These are phyloP conservation scores for Odontamblyopus rebecca DNA, from an alignment of 2,797 vertebrate species.

Conservation along the genomic window DNA sequence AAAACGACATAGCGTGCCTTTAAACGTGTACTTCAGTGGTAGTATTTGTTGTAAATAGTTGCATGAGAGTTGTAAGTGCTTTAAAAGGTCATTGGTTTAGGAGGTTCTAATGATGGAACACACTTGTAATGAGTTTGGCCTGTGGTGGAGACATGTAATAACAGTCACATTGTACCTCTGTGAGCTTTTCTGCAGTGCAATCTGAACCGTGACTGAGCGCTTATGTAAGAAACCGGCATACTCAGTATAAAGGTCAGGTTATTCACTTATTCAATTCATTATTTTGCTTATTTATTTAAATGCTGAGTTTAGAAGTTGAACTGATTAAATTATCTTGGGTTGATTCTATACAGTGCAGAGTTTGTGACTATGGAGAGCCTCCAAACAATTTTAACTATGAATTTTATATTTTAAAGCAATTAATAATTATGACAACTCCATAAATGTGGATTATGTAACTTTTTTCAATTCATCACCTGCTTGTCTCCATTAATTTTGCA, in stretches of 20 bases:
- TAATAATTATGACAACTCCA: no score
- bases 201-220: constrained; percentile 1
- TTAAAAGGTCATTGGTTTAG: constrained; percentile 13
- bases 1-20: no score
- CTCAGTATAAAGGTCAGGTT: neutral
- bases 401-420: no score
- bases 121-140: constrained; percentile 36
- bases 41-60: neutral
- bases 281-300: neutral
- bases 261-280: neutral
- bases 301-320: no score
- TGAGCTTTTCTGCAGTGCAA: constrained; percentile 17
- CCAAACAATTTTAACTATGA: no score
- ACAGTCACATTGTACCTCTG: constrained; percentile 41
- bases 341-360: no score
- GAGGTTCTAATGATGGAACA: constrained; percentile 19
- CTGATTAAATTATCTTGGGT: no score
- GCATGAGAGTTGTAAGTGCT: neutral
- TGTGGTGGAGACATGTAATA: constrained; percentile 4
- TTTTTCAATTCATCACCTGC: no score
- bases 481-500: no score
- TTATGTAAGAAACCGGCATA: constrained; percentile 27
- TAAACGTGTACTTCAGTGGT: neutral
- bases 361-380: no score
- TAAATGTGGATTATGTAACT: no score